Base-by-base conservation (phyloP, 2,888 invertebrate genomes). In the Drosophila hamatofila region DNA sequence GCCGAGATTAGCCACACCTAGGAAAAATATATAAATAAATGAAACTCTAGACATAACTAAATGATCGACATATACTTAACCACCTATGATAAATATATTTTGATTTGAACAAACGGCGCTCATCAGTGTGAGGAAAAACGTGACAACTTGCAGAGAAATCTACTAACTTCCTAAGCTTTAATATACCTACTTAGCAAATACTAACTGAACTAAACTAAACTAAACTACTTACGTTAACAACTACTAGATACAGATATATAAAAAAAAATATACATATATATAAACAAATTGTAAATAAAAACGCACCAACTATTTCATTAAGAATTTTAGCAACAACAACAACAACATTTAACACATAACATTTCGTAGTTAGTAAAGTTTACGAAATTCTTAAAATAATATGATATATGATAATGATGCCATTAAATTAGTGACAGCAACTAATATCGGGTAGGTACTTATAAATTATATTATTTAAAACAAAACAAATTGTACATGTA, bases 301-400 rank as follows among this genome's bases (percentile, higher is more conserved):
- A 89, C 86, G 87, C 87, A 89, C 87, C 87, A 88, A 88, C 81
- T 88, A 89, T 68, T 83, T 62, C 78, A 87, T 87, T 87, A 87
- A 89, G 89, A 77, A 52, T 82, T 88, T 88, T 88, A 84, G 81
- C 68, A 72, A 65, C 37, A 64, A 27, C 56, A 72, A 59, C 23
- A 61, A 37, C 55, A 73, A 66, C 30, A 59, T 63, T 66, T 56
- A 74, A 62, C 58, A 72, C 75, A 71, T 65, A 64, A 55, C 55
- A 42, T 59, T 39, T 61, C 65, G 81, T 88, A 88, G 88, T 39
- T 84, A 84, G 79, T 84, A 74, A 75, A 73, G 74, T 83, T 81
- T 71, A 83, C 56, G 49, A 68, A 76, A 80, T 78, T 78, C 64
- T 33, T 77, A 54, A 61, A 66, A 37, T 41, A 37, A 70, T 54